phyloP scores from a whole-genome alignment of 2,888 invertebrate species.

The Chydorus sphaericus region DNA sequence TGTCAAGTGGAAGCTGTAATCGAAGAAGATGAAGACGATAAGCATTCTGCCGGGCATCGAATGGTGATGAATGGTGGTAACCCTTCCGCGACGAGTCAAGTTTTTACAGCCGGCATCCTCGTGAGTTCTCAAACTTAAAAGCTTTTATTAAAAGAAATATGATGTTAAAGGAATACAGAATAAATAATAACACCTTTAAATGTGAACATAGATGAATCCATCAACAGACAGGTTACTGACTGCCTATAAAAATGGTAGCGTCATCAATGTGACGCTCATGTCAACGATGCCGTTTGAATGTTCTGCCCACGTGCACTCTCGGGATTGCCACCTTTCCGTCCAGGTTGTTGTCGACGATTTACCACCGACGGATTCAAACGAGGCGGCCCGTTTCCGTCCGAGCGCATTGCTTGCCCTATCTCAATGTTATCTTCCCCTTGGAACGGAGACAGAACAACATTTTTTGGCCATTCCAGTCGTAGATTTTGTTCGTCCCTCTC shows the following conservation, averaged over 20 bases:
- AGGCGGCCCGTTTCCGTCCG: too few species aligned
- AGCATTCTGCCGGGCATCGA: too few species aligned
- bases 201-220: not conserved
- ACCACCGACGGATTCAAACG: too few species aligned
- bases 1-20: constrained; percentile 13
- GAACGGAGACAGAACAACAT: not conserved
- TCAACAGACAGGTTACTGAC: not conserved
- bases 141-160: too few species aligned
- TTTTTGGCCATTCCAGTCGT: not conserved
- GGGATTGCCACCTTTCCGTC: constrained; percentile 9
- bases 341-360: not conserved
- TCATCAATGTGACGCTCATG: constrained; percentile 7
- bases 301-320: not conserved
- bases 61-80: not conserved
- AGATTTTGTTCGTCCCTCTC: constrained; percentile 1
- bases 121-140: too few species aligned
- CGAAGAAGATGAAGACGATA: not conserved
- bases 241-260: not conserved
- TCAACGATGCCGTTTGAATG: constrained; percentile 12
- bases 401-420: not conserved
- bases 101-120: constrained; percentile 8
- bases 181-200: too few species aligned
- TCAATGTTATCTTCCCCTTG: not conserved
- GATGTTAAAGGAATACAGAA: too few species aligned
- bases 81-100: constrained; percentile 10